Evolutionary conservation across 1,140 invertebrate genomes (phyloP), one percentile per base, ranked within the genome.

Genomic region (Zaprionus ghesquierei): DNA sequence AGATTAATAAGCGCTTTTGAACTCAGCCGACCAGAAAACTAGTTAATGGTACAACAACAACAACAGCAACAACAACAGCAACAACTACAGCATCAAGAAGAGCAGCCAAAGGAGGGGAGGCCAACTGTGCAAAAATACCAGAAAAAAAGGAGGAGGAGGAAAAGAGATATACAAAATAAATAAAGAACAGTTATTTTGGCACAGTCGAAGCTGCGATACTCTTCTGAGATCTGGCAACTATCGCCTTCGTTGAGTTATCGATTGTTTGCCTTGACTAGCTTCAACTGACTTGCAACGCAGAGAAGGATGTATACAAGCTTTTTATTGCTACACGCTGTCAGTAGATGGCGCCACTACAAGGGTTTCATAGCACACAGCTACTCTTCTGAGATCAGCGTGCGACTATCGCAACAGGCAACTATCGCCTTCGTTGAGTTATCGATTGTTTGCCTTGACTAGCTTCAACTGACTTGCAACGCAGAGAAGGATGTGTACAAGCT

Each of bases 1-100:
- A 89, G 89, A 91, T 91, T 91, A 91, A 90, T 91, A 91, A 91
- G 81, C 75, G 85, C 82, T 81, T 91, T 91, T 91, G 90, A 91
- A 91, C 73, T 91, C 89, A 78, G 77, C 90, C 90, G 90, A 87
- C 85, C 85, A 91, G 89, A 91, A 91, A 90, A 91, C 79, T 84
- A 86, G 81, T 89, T 89, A 81, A 82, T 86, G 72, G 61, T 53
- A 76, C 60, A 55, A 49, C 60, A 68, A 59, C 25, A 68, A 27
- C 50, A 27, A 50, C 38, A 58, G 55, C 41, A 65, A 23, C 35
- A 56, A 41, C 58, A 63, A 41, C 23, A 35, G n/a, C 25, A 25
- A 29, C n/a, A 55, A 9, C 13, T 38, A 20, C 10, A 64, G 27
- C 5, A 56, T 23, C 63, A 44, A 41, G 35, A 41, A 22, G 18